A percentile compares a stretch with the other conserved stretches of the same genome.
phyloP scores from a whole-genome alignment of 2,797 vertebrate genomes.

The Hydrocynus forskahlii region DNA sequence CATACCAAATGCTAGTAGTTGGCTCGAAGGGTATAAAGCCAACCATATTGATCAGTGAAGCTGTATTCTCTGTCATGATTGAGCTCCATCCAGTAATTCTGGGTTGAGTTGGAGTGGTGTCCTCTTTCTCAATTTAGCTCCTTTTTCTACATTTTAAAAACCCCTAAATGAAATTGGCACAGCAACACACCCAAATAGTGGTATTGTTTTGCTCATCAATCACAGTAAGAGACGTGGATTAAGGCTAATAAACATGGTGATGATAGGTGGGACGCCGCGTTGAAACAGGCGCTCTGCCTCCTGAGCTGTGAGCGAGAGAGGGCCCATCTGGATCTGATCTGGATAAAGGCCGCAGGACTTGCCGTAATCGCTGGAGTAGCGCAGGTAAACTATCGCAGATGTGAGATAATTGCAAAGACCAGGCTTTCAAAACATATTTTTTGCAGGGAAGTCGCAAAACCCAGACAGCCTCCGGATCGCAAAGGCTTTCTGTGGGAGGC shows the following conservation, averaged over 20 bases:
- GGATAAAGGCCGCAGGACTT: slow-evolving; percentile 65
- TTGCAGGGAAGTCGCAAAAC: slow-evolving; percentile 54
- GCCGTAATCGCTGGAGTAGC: slow-evolving; percentile 75
- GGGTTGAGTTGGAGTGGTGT: background rate
- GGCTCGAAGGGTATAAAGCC: no score
- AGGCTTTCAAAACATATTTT: slow-evolving; percentile 68
- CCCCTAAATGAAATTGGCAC: slow-evolving; percentile 6
- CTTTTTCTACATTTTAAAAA: background rate
- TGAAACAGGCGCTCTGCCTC: slow-evolving; percentile 57
- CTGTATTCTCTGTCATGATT: background rate
- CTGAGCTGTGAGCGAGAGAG: slow-evolving; percentile 62
- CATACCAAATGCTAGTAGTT: background rate
- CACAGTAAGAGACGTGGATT: slow-evolving; percentile 56
- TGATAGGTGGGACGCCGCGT: slow-evolving; percentile 59
- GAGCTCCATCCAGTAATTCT: background rate
- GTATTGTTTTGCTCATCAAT: slow-evolving; percentile 58
- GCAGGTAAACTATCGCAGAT: slow-evolving; percentile 79
- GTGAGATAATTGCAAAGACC: slow-evolving; percentile 70
- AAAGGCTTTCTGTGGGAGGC: slow-evolving; percentile 43
- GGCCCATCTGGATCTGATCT: slow-evolving; percentile 74
- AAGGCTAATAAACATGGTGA: slow-evolving; percentile 64
- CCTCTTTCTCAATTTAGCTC: background rate
- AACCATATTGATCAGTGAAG: background rate
- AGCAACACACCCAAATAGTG: slow-evolving; percentile 42
- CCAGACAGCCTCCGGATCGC: slow-evolving; percentile 42